phyloP scores from a whole-genome alignment of 2,888 invertebrate genomes.

The Aricia artaxerxes region DNA sequence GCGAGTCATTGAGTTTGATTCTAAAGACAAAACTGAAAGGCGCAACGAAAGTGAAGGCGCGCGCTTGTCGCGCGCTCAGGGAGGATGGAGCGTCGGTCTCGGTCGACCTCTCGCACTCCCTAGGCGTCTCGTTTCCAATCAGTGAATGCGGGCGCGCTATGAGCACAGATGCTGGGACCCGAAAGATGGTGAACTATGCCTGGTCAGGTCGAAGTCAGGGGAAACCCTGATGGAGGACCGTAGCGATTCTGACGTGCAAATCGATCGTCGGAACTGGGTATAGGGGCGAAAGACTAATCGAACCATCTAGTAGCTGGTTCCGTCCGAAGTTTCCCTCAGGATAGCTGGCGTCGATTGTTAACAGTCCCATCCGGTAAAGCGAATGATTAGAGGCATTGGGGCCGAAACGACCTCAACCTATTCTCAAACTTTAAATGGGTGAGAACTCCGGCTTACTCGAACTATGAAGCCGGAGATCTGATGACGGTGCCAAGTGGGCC shows the following conservation, averaged over 20 bases:
- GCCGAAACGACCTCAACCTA: constrained; percentile 78
- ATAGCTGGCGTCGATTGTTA: constrained; percentile 83
- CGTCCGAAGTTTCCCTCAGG: constrained; percentile 88
- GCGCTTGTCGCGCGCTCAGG: constrained; percentile 54
- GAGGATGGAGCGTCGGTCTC: constrained; percentile 56
- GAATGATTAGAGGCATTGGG: constrained; percentile 87
- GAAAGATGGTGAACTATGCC: constrained; percentile 87
- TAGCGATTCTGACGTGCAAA: constrained; percentile 83
- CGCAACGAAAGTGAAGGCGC: constrained; percentile 83
- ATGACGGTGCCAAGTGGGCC: constrained; percentile 79
- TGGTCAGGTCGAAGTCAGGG: constrained; percentile 85
- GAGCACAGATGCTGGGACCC: constrained; percentile 86
- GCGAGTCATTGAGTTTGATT: constrained; percentile 85
- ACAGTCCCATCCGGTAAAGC: constrained; percentile 86
- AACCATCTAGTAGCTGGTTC: constrained; percentile 90
- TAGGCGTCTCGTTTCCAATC: constrained; percentile 24
- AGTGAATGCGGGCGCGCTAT: constrained; percentile 73
- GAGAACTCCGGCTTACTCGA: constrained; percentile 77
- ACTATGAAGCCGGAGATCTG: constrained; percentile 84
- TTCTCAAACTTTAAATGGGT: constrained; percentile 11
- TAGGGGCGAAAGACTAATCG: constrained; percentile 87
- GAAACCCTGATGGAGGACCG: constrained; percentile 87
- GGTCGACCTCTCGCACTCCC: constrained; percentile 42
- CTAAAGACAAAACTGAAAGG: constrained; percentile 77
- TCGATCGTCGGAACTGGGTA: constrained; percentile 88